Conservation (phyloP, 2,797 vertebrate genomes). For the Oreochromis grahami region DNA sequence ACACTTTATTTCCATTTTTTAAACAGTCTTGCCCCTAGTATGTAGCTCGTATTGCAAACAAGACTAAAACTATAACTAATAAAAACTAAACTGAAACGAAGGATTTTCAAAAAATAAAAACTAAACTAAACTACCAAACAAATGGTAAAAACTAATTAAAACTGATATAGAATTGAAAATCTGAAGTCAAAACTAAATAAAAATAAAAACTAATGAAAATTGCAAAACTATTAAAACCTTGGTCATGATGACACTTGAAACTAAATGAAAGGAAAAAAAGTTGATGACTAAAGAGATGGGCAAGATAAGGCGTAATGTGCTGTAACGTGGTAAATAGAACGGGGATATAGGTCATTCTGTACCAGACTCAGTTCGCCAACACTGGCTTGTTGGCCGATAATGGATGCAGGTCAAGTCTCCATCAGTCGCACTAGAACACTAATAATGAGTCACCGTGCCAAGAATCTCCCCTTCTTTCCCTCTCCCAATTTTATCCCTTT, state of each 20-base stretch:
- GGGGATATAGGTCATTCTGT: conserved; percentile 66
- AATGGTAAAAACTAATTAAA: too few relatives aligned
- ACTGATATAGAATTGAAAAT: too few relatives aligned
- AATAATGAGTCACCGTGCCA: conserved; percentile 51
- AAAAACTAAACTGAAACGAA: too few relatives aligned
- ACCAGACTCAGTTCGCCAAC: conserved; percentile 49
- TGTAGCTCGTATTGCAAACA: too few relatives aligned
- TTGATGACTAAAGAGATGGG: background rate
- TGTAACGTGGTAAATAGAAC: conserved; percentile 55
- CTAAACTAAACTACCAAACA: too few relatives aligned
- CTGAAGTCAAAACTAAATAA: too few relatives aligned
- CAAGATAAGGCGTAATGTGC: conserved; percentile 13
- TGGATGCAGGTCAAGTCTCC: conserved; percentile 59
- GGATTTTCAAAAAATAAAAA: too few relatives aligned
- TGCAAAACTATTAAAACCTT: too few relatives aligned
- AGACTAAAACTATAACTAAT: too few relatives aligned
- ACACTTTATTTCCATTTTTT: too few relatives aligned
- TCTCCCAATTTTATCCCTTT: conserved; percentile 17
- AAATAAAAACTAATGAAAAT: too few relatives aligned
- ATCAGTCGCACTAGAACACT: conserved; percentile 45
- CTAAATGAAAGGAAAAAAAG: background rate
- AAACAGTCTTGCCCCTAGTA: too few relatives aligned
- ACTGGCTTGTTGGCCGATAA: conserved; percentile 48
- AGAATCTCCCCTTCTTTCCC: background rate
- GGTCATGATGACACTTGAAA: background rate